Base-by-base conservation (phyloP, 2,888 invertebrate genomes). In the Ophion ellenae region DNA sequence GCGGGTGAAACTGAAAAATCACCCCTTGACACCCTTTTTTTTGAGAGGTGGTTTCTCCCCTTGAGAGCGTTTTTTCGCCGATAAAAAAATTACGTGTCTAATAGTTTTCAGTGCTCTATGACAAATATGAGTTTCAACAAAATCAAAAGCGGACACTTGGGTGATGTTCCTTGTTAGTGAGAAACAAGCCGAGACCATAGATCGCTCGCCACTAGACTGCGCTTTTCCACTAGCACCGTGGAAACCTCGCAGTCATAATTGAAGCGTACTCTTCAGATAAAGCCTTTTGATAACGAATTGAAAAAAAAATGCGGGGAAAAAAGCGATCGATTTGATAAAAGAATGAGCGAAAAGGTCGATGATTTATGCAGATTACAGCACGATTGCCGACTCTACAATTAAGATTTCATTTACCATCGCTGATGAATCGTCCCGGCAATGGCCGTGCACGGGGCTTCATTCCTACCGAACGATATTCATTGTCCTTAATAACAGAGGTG, bases 351-450 rank as follows among this genome's bases (percentile, higher is more conserved):
- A 53, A 53, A 36, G 59, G 20, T 73, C 70, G 57, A 83, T 90
- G 89, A 92, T 91, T 90, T 90, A 92, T 91, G 90, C 89, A 90
- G 88, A 91, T 92, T 91, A 90, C 86, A 76, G 78, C 79, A 81
- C 84, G 90, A 88, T 87, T 83, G 86, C 85, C 81, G 85, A 87
- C 86, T 85, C 88, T 89, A 88, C 88, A 92, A 91, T 91, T 92
- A 92, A 92, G 89, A 92, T 91, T 91, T 92, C 90, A 91, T 90
- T 91, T 88, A 87, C 86, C 87, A 88, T 82, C 75, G 81, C 74
- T 89, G 89, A 91, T 89, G 89, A 88, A 90, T 90, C 81, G 90
- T 81, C 74, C 86, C 74, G 61, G 63, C 76, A 70, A 75, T 76
- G 79, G 66, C 59, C 36, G 63, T 66, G 63, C 28, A 64, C 77